Evolutionary conservation across 2,888 invertebrate species (phyloP), one percentile per base, ranked within the genome.

Genomic region (Parthenolecanium corni): DNA sequence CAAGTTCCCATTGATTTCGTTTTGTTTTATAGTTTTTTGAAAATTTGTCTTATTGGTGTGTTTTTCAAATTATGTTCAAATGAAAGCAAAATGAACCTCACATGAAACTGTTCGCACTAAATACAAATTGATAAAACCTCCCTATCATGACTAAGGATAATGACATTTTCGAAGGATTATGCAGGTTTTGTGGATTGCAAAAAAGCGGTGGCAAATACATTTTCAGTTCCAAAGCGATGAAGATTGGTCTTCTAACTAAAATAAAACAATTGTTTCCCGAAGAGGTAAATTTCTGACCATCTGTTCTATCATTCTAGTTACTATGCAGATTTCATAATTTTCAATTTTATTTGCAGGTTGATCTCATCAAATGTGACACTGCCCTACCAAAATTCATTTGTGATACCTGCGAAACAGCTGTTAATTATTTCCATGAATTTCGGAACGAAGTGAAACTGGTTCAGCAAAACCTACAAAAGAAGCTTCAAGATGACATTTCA

Each of bases 381-480:
- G 24, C 20, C 24, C 44, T 62, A 44, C 51, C 62, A 2, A 62
- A 62, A 62, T 62, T 52, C 42, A 52, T 62, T 9, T 62, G 62
- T 24, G 20, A 52, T 14, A 18, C 51, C 14, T 62, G 62, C 31
- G 62, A 62, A 42, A 62, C 42, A 18, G 65, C 66, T 16, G 57
- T 68, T 16, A 65, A 67, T 56, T 64, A 67, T 52, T 67, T 68
- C 52, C 53, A 62, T 12, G 67, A 67, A 54, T 68, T 68, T 62
- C 67, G 67, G 65, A 64, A 67, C 36, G 64, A 66, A 64, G 67
- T 68, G 14, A 67, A 68, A 65, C 61, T 65, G 51, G 68, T 66
- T 11, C 68, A 68, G 46, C 64, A 65, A 51, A 54, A 20, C n/a
- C 25, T 65, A 23, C 16, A 23, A 14, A 57, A 56, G 38, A 49